Percentiles rank a stretch among this genome's conserved stretches.
Evolutionary conservation across 1,140 invertebrate species (phyloP).

Genomic region (Contarinia nasturtii): DNA sequence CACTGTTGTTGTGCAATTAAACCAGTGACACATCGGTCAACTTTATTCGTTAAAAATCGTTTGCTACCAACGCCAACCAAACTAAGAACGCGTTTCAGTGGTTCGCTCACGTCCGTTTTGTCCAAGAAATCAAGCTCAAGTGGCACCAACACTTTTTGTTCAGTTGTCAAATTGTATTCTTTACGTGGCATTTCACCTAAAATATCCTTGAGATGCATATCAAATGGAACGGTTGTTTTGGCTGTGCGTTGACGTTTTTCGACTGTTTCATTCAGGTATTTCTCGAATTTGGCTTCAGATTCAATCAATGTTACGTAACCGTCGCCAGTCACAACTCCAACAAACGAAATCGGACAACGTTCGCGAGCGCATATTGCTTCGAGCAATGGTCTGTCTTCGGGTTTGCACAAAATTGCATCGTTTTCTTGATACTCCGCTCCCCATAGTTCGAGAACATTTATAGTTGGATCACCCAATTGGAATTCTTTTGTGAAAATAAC

Average conservation of each 20-base stretch:
- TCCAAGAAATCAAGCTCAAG: constrained; percentile 13
- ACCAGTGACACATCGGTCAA: constrained; percentile 93
- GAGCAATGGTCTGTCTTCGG: constrained; percentile 41
- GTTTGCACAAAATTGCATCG: constrained; percentile 64
- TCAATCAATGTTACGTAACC: constrained; percentile 63
- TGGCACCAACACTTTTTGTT: constrained; percentile 18
- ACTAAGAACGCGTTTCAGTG: constrained; percentile 60
- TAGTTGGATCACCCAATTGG: constrained; percentile 83
- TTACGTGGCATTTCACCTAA: constrained; percentile 49
- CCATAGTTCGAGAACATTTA: constrained; percentile 88
- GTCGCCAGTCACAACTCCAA: constrained; percentile 77
- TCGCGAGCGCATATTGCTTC: constrained; percentile 62
- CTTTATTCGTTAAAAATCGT: constrained; percentile 84
- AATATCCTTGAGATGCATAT: constrained; percentile 76
- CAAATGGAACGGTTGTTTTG: constrained; percentile 33
- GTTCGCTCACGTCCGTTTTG: constrained; percentile 25
- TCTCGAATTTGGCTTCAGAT: constrained; percentile 27
- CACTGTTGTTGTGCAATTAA: constrained; percentile 94
- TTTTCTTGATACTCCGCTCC: constrained; percentile 97
- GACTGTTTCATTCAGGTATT: constrained; percentile 17
- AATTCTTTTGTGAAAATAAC: constrained; percentile 76
- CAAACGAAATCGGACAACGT: constrained; percentile 81
- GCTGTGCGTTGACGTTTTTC: constrained; percentile 13
- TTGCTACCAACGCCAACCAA: constrained; percentile 87
- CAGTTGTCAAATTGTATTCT: constrained; percentile 26